A percentile compares a stretch with the other conserved stretches of the same genome.
Conservation (phyloP, 2,888 invertebrate genomes). For the Cordilura impudica region DNA sequence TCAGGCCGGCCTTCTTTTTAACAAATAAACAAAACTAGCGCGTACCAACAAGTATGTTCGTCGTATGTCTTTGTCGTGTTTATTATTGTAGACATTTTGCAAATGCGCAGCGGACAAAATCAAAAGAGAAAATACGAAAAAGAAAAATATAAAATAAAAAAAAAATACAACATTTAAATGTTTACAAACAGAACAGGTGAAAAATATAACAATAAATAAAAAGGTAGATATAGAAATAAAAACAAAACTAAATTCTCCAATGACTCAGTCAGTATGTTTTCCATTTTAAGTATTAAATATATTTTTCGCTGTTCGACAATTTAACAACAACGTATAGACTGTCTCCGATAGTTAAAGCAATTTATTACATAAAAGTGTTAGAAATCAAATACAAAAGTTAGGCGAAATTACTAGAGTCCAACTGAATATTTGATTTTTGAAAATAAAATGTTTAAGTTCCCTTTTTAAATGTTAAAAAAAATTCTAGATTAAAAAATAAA, state of each 20-base stretch:
- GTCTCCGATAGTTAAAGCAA: background rate
- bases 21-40: slow-evolving; percentile 22
- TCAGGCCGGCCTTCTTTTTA: slow-evolving; percentile 11
- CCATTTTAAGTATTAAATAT: background rate
- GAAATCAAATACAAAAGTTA: background rate
- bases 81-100: slow-evolving; percentile 16
- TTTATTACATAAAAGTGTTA: background rate
- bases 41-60: slow-evolving; percentile 8
- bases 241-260: background rate
- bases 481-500: too few relatives aligned
- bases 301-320: background rate
- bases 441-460: too few relatives aligned
- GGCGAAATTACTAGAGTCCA: too few relatives aligned
- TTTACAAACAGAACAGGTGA: slow-evolving; percentile 40
- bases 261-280: background rate
- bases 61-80: slow-evolving; percentile 2
- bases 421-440: too few relatives aligned
- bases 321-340: too few relatives aligned
- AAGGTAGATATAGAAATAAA: background rate
- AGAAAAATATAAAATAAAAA: background rate
- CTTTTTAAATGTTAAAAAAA: too few relatives aligned
- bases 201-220: slow-evolving; percentile 7
- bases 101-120: slow-evolving; percentile 28
- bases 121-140: background rate
- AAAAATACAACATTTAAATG: slow-evolving; percentile 13